phyloP scores from a whole-genome alignment of 2,888 invertebrate species.

The Notodromas monacha region DNA sequence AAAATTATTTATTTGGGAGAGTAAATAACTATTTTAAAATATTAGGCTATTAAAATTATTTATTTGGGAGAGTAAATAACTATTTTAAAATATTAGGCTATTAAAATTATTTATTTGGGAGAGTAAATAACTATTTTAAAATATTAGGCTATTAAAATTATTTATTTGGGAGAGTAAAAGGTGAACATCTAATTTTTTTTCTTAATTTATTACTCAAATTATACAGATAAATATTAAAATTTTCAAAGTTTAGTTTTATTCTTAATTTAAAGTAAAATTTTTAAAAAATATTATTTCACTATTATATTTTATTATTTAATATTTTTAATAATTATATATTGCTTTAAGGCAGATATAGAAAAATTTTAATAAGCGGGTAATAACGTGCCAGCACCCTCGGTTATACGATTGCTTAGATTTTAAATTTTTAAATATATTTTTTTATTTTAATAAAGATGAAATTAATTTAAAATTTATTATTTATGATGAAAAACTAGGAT shows the following conservation, averaged over 20 bases:
- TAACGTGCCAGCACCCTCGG: conserved; percentile 4
- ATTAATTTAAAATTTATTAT: conserved; percentile 4
- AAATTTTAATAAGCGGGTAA: conserved; percentile 4
- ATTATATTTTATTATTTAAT: conserved; percentile 4
- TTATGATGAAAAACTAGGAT: conserved; percentile 4
- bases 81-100: conserved; percentile 4
- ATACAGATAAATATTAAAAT: conserved; percentile 4
- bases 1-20: no score
- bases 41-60: conserved; percentile 4
- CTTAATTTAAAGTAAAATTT: conserved; percentile 4
- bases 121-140: conserved; percentile 4
- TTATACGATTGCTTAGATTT: conserved; percentile 4
- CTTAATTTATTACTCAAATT: conserved; percentile 4
- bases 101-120: conserved; percentile 4
- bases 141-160: conserved; percentile 4
- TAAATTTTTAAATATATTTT: conserved; percentile 4
- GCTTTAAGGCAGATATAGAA: conserved; percentile 4
- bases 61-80: conserved; percentile 4
- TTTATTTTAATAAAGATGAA: conserved; percentile 4
- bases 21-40: no score
- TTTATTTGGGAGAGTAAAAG: conserved; percentile 4
- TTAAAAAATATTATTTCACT: conserved; percentile 4
- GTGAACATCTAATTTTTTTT: conserved; percentile 4
- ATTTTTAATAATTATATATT: conserved; percentile 4
- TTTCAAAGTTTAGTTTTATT: conserved; percentile 4